Evolutionary conservation across 2,797 vertebrate species (phyloP).

Genomic region (Channallabes apus): DNA sequence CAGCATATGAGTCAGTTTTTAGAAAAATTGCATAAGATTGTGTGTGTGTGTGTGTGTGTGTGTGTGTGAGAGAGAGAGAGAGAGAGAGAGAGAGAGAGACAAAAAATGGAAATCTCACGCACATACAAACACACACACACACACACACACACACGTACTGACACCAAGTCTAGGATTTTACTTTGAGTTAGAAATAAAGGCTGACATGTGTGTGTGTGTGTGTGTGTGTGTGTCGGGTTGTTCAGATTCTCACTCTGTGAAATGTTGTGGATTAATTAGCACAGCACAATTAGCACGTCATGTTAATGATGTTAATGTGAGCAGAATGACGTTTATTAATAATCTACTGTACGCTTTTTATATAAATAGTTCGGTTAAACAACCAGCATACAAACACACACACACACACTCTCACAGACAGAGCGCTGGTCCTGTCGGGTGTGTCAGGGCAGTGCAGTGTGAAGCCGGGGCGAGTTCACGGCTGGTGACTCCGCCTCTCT

Average conservation of each 20-base stretch:
- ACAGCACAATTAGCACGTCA: neutral
- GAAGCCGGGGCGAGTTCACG: neutral
- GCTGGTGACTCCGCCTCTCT: neutral
- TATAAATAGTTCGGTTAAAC: neutral
- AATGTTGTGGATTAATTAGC: neutral
- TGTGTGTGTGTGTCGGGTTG: slow-evolving; percentile 11
- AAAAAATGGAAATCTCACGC: neutral
- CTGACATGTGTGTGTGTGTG: neutral
- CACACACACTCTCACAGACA: neutral
- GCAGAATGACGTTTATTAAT: neutral
- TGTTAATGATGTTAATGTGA: neutral
- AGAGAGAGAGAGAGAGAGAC: no score
- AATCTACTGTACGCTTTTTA: neutral
- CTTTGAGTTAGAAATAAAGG: neutral
- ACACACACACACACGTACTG: neutral
- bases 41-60: no score
- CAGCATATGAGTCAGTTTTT: slow-evolving; percentile 4
- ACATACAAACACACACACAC: slow-evolving; percentile 1
- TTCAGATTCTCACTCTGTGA: slow-evolving; percentile 9
- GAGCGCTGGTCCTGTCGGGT: neutral
- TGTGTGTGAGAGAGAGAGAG: slow-evolving; percentile 13
- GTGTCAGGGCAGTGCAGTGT: neutral
- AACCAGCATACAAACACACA: neutral
- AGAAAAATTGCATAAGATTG: neutral
- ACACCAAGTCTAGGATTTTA: neutral